Evolutionary conservation across 1,140 invertebrate genomes (phyloP), one percentile per base, ranked within the genome.

Genomic region (Ceratosolen solmsi): DNA sequence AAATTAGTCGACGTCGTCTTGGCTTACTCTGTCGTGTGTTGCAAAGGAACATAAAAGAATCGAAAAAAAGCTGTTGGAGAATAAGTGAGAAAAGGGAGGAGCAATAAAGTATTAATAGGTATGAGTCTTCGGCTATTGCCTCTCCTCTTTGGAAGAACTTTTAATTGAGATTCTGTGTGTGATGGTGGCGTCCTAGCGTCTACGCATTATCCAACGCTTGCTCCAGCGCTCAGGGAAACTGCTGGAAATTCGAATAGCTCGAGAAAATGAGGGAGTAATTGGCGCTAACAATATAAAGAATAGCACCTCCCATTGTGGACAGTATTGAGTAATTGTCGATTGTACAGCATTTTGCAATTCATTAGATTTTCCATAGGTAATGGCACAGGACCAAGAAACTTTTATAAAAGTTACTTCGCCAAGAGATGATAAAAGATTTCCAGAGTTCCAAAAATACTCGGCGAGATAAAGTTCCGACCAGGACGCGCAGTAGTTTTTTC

Each of bases 151-250:
- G 38, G 20, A n/a, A 58, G 41, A 79, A 79, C 51, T 79, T 79
- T 79, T 79, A 79, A 79, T 79, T 79, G 78, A 70, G 78, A 79
- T 73, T 17, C 70, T n/a, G 4, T n/a, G 30, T 20, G 30, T 63
- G 9, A 8, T n/a, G 36, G 5, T 36, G 20, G 27, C 49, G 30
- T 25, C 25, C 8, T 20, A 30, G 25, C n/a, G 8, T 1, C 17
- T 11, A 46, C 22, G 65, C 36, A 41, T 70, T 70, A 70, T 22
- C 20, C 15, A 2, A 41, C 30, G 0, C 15, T 33, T 20, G 25
- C 30, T 46, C n/a, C n/a, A n/a, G n/a, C 13, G 3, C 5, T 36
- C 17, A 33, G 33, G 30, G 33, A 27, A 63, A 63, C 13, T 36
- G 4, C 13, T n/a, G n/a, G n/a, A n/a, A n/a, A n/a, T n/a, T n/a